These are phyloP conservation scores for Megatriorchis doriae DNA, from an alignment of 2,113 vertebrate species.

Conservation along the genomic window DNA sequence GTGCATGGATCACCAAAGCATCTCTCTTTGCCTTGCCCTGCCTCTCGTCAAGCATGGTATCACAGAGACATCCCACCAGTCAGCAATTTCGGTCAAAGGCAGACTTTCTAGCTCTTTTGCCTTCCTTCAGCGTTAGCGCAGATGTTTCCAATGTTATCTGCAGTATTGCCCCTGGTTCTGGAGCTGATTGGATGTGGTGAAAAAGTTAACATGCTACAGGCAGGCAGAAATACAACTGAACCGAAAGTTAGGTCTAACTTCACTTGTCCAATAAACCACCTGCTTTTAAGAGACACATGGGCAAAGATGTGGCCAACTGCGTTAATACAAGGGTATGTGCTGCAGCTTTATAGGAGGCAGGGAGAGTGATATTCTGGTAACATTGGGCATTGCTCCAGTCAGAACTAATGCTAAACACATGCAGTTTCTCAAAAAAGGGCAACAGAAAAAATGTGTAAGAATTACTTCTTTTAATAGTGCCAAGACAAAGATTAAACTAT, in stretches of 20 bases:
- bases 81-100: neutral
- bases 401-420: neutral
- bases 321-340: neutral
- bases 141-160: neutral
- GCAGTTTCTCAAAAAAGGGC: neutral
- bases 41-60: neutral
- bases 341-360: neutral
- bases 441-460: neutral
- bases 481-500: neutral
- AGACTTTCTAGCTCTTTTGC: neutral
- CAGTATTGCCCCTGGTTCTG: neutral
- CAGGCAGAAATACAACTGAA: neutral
- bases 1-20: neutral
- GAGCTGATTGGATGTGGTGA: neutral
- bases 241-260: neutral
- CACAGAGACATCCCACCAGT: neutral
- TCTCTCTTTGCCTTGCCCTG: neutral
- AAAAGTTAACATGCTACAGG: neutral
- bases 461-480: neutral
- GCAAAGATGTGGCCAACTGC: neutral
- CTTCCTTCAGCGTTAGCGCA: neutral
- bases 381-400: neutral
- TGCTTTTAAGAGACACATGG: neutral
- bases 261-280: neutral
- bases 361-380: neutral